These are phyloP conservation scores for Lepidurus packardi DNA, from an alignment of 1,140 invertebrate genomes.

Conservation along the genomic window DNA sequence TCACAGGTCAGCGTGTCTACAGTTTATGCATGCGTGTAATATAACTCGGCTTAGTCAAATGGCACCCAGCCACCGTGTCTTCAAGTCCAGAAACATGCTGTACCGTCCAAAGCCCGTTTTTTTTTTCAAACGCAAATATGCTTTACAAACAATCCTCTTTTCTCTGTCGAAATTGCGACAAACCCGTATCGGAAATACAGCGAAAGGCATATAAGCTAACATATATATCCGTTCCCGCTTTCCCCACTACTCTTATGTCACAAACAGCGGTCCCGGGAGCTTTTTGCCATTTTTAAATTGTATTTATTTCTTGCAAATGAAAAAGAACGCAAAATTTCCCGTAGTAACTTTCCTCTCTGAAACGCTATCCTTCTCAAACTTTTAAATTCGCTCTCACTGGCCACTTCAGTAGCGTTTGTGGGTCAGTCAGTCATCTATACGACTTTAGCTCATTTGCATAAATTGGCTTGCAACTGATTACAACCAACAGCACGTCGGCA, in stretches of 20 bases:
- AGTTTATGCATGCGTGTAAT: slow-evolving; percentile 4
- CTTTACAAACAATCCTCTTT: background rate
- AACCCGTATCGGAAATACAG: slow-evolving; percentile 6
- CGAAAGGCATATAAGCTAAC: background rate
- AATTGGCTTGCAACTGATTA: slow-evolving; percentile 15
- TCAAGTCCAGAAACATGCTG: background rate
- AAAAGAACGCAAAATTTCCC: background rate
- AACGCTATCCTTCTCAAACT: background rate
- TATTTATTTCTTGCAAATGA: background rate
- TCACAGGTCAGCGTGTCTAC: slow-evolving; percentile 12
- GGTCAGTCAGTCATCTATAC: background rate
- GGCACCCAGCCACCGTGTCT: background rate
- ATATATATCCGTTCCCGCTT: background rate
- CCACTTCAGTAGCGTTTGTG: slow-evolving; percentile 18
- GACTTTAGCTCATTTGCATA: background rate
- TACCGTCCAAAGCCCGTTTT: background rate
- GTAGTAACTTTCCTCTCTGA: background rate
- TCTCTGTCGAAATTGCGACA: background rate
- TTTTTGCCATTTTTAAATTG: background rate
- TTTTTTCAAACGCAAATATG: background rate
- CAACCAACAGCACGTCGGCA: slow-evolving; percentile 16
- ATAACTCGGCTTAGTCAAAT: background rate
- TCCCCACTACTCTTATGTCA: background rate
- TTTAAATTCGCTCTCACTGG: background rate
- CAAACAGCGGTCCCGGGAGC: background rate